A percentile compares a stretch with the other conserved stretches of the same genome.
Conservation (phyloP, 2,888 invertebrate species). For the Hyposoter didymator region DNA sequence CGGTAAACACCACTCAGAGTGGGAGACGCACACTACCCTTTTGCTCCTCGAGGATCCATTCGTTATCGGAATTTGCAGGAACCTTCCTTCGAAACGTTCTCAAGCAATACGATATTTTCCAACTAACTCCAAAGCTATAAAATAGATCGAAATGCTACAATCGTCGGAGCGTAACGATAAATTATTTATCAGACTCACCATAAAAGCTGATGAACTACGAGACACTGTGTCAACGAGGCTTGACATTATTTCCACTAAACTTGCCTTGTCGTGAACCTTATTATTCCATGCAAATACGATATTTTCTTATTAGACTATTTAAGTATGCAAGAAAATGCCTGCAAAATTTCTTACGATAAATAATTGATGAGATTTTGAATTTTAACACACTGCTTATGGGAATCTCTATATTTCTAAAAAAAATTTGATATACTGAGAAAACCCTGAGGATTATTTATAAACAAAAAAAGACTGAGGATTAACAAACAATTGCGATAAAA, state of each 20-base stretch:
- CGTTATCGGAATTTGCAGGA: slow-evolving; percentile 23
- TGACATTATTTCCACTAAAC: background rate
- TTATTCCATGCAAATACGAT: too few species aligned
- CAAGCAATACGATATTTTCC: background rate
- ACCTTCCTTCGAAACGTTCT: slow-evolving; percentile 7
- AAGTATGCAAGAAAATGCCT: too few species aligned
- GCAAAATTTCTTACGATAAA: too few species aligned
- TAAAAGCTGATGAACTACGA: background rate
- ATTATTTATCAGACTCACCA: background rate
- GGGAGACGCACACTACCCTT: background rate
- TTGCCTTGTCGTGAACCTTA: too few species aligned
- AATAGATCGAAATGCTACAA: background rate
- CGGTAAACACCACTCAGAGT: slow-evolving; percentile 37
- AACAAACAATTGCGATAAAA: too few species aligned
- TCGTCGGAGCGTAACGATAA: background rate
- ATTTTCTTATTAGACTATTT: too few species aligned
- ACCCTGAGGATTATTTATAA: too few species aligned
- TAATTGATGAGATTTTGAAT: too few species aligned
- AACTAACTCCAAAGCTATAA: background rate
- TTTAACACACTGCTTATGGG: too few species aligned
- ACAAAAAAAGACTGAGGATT: too few species aligned
- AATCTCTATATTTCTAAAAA: too few species aligned
- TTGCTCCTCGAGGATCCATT: background rate
- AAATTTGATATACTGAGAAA: too few species aligned
- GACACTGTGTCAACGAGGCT: background rate